Evolutionary conservation across 2,797 vertebrate species (phyloP).

Genomic region (Petrocephalus sullivani): DNA sequence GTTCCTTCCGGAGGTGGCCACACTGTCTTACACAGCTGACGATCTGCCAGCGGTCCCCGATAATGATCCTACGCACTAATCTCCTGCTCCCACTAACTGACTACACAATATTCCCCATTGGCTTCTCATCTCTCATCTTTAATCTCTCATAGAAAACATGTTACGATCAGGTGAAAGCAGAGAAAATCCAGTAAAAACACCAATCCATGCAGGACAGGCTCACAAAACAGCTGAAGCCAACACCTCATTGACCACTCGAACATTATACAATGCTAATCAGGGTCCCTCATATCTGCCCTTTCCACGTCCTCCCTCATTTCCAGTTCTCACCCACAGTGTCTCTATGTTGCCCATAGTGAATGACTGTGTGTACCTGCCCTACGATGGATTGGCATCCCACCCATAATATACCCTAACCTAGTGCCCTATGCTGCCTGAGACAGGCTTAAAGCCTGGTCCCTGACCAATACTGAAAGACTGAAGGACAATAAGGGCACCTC

Average conservation of each 20-base stretch:
- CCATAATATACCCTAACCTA: background rate
- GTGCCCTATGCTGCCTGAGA: background rate
- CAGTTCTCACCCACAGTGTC: background rate
- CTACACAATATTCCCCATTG: background rate
- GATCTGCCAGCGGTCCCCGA: background rate
- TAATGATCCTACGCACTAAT: background rate
- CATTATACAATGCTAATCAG: background rate
- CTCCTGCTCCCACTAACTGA: background rate
- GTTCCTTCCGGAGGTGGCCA: background rate
- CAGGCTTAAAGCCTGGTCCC: background rate
- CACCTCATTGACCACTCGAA: background rate
- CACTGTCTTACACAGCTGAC: background rate
- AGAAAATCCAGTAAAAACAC: background rate
- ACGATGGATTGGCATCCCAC: background rate
- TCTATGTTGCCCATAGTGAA: background rate
- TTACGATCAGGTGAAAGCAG: background rate
- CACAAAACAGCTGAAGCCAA: background rate
- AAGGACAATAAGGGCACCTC: background rate
- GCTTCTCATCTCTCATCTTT: background rate
- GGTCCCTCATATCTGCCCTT: background rate
- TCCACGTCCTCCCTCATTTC: background rate
- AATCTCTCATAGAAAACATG: background rate
- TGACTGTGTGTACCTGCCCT: background rate
- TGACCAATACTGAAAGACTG: background rate
- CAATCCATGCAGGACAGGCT: background rate